phyloP scores from a whole-genome alignment of 2,888 invertebrate genomes.

The Lycocerus yunnanus region DNA sequence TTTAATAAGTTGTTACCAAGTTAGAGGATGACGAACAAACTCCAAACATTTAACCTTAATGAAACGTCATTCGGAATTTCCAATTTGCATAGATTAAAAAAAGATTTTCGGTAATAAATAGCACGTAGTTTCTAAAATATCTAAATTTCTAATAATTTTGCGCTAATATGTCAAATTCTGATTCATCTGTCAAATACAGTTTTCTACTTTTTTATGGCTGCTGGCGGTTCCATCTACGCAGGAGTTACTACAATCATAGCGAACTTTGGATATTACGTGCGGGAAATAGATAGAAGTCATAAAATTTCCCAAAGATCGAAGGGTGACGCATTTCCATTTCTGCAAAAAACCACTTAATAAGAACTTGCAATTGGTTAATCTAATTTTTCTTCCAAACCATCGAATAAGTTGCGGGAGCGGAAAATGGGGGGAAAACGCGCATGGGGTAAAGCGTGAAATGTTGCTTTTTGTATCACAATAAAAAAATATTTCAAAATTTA shows the following conservation, averaged over 20 bases:
- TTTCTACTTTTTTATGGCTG: background rate
- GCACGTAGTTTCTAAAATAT: background rate
- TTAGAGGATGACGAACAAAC: background rate
- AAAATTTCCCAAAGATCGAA: too few relatives aligned
- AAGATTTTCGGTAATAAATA: background rate
- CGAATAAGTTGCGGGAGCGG: too few relatives aligned
- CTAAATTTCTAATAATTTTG: background rate
- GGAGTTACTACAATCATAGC: background rate
- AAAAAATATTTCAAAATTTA: too few relatives aligned
- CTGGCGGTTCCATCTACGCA: background rate
- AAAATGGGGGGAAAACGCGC: too few relatives aligned
- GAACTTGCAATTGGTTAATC: too few relatives aligned
- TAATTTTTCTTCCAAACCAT: too few relatives aligned
- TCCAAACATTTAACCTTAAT: background rate
- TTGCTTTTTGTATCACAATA: too few relatives aligned
- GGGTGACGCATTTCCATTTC: too few relatives aligned
- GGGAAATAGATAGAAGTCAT: too few relatives aligned
- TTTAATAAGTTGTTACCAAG: background rate
- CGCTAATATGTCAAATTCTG: background rate
- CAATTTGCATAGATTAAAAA: background rate
- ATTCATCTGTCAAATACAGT: background rate
- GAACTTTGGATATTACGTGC: too few relatives aligned
- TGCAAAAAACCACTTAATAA: too few relatives aligned
- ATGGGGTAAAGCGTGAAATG: too few relatives aligned
- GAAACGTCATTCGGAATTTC: background rate